Conservation (phyloP, 2,113 vertebrate species). For the Pelobates fuscus region DNA sequence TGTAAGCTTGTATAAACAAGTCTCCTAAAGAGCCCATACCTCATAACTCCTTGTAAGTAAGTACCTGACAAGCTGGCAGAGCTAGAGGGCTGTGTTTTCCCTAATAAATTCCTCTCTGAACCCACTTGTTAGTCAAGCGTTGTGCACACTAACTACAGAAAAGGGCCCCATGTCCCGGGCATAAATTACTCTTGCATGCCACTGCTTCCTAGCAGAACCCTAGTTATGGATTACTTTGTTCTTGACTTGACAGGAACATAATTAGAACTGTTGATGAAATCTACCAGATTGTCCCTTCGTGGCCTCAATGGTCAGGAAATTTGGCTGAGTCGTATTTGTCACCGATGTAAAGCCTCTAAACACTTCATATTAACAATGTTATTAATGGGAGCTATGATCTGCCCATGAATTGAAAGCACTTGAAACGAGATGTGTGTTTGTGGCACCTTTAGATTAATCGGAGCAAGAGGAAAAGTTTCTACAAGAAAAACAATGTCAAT, state of each 20-base stretch:
- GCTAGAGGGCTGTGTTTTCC: slow-evolving; percentile 56
- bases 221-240: slow-evolving; percentile 90
- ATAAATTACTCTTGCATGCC: slow-evolving; percentile 79
- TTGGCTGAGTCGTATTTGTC: slow-evolving; percentile 85
- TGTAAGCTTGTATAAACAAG: slow-evolving; percentile 29
- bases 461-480: slow-evolving; percentile 49
- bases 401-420: slow-evolving; percentile 67
- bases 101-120: slow-evolving; percentile 69
- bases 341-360: slow-evolving; percentile 73
- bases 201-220: slow-evolving; percentile 69
- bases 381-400: slow-evolving; percentile 83
- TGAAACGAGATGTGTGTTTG: slow-evolving; percentile 61
- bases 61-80: slow-evolving; percentile 48
- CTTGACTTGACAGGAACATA: slow-evolving; percentile 90
- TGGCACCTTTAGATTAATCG: slow-evolving; percentile 64
- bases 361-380: slow-evolving; percentile 81
- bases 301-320: slow-evolving; percentile 85
- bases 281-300: slow-evolving; percentile 87
- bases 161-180: slow-evolving; percentile 70
- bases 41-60: slow-evolving; percentile 53
- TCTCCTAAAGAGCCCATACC: slow-evolving; percentile 48
- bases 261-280: slow-evolving; percentile 95
- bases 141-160: slow-evolving; percentile 75
- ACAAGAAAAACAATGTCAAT: slow-evolving; percentile 23
- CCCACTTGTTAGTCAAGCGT: slow-evolving; percentile 78